phyloP scores from a whole-genome alignment of 1,140 invertebrate species.

The Tetramorium simillimum region DNA sequence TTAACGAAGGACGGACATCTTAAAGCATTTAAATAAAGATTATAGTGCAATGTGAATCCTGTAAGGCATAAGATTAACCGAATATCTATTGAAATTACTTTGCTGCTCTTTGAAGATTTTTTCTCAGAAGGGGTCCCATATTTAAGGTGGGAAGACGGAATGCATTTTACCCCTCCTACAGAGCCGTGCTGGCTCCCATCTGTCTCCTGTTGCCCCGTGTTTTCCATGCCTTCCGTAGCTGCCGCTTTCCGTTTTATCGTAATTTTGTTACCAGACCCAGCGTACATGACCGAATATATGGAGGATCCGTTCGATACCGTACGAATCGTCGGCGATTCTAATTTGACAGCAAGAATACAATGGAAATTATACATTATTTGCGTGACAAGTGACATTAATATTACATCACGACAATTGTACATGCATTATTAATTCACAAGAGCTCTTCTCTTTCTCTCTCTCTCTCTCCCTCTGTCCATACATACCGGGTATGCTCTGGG shows the following conservation, averaged over 20 bases:
- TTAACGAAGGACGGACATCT: conserved; percentile 62
- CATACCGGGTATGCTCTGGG: conserved; percentile 79
- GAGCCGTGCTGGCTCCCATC: conserved; percentile 77
- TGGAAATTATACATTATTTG: background rate
- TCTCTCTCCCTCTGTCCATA: background rate
- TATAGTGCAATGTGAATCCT: conserved; percentile 60
- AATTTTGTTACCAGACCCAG: conserved; percentile 92
- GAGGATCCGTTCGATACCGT: conserved; percentile 89
- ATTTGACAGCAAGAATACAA: conserved; percentile 15
- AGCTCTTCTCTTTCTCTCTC: too few species aligned
- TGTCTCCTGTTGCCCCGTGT: conserved; percentile 73
- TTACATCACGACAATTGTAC: background rate
- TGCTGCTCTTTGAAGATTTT: conserved; percentile 84
- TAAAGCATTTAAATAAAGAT: conserved; percentile 67
- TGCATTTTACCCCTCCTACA: conserved; percentile 83
- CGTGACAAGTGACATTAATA: background rate
- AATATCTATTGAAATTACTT: conserved; percentile 80
- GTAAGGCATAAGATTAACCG: conserved; percentile 68
- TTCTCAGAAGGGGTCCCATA: conserved; percentile 81
- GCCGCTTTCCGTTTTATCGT: conserved; percentile 92
- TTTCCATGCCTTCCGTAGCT: conserved; percentile 79
- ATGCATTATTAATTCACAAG: background rate
- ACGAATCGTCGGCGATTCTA: conserved; percentile 85
- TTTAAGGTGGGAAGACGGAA: conserved; percentile 83
- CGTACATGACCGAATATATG: conserved; percentile 92